These are phyloP conservation scores for Chloebia gouldiae DNA, from an alignment of 2,113 vertebrate species.

Conservation along the genomic window DNA sequence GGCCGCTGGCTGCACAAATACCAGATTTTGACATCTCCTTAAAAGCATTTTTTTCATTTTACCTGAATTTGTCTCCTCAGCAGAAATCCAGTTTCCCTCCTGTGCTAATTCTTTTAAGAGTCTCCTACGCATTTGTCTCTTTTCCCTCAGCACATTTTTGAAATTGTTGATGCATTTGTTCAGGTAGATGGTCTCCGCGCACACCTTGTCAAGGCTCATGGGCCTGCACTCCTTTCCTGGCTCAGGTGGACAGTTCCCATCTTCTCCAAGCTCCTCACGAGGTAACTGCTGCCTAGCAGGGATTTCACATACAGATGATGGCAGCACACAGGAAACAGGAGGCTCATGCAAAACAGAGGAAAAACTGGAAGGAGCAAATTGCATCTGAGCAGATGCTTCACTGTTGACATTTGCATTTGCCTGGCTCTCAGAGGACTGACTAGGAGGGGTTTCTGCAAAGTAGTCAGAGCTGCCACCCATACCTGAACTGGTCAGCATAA, in stretches of 20 bases:
- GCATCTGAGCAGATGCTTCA: conserved; percentile 28
- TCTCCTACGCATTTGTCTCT: conserved; percentile 82
- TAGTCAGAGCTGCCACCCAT: conserved; percentile 67
- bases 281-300: not conserved
- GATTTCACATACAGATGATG: conserved; percentile 19
- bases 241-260: not conserved
- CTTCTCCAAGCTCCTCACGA: not conserved
- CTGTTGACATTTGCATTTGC: conserved; percentile 49
- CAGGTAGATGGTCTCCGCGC: conserved; percentile 82
- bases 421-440: conserved; percentile 73
- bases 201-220: conserved; percentile 78
- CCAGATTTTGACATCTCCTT: not conserved
- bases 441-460: conserved; percentile 73
- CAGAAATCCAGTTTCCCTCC: conserved; percentile 80
- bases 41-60: conserved; percentile 44
- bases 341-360: conserved; percentile 45
- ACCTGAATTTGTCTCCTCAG: conserved; percentile 87
- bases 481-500: conserved; percentile 61
- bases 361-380: conserved; percentile 32
- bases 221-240: conserved; percentile 60
- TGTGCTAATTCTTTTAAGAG: conserved; percentile 82
- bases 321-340: conserved; percentile 1
- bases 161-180: conserved; percentile 92
- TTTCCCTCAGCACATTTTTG: conserved; percentile 89
- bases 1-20: not conserved